A percentile compares a stretch with the other conserved stretches of the same genome.
phyloP scores from a whole-genome alignment of 2,797 vertebrate species.

The Falco columbarius region DNA sequence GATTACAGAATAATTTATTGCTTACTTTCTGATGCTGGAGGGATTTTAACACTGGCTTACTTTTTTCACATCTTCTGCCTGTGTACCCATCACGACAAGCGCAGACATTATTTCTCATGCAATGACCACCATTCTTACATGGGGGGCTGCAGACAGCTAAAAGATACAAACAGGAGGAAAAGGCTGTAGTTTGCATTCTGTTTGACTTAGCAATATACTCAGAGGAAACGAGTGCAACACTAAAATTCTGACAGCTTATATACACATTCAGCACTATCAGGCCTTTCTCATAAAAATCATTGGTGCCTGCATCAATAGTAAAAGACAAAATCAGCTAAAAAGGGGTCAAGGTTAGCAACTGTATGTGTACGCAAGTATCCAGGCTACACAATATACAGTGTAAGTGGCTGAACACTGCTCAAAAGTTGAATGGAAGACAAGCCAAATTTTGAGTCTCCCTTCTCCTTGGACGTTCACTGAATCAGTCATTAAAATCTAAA shows the following conservation, averaged over 20 bases:
- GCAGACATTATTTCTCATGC: constrained; percentile 90
- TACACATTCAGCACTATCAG: not conserved
- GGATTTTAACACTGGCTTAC: constrained; percentile 76
- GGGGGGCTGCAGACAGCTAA: constrained; percentile 90
- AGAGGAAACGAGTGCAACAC: not conserved
- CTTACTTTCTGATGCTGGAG: not conserved
- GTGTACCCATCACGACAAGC: constrained; percentile 87
- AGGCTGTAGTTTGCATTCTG: not conserved
- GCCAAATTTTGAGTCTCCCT: not conserved
- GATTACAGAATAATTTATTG: not conserved
- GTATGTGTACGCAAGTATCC: not conserved
- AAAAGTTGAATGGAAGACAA: not conserved
- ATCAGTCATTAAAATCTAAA: not conserved
- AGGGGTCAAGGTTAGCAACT: not conserved
- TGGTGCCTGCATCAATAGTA: not conserved
- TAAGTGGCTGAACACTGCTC: not conserved
- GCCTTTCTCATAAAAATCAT: not conserved
- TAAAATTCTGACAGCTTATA: not conserved
- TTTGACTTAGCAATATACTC: not conserved
- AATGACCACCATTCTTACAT: constrained; percentile 92
- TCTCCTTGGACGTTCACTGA: not conserved
- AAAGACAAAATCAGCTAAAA: not conserved
- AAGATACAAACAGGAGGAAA: constrained; percentile 19
- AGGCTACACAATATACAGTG: not conserved
- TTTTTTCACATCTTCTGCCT: constrained; percentile 89